phyloP scores from a whole-genome alignment of 2,797 vertebrate species.

The Adelosebastes latens region DNA sequence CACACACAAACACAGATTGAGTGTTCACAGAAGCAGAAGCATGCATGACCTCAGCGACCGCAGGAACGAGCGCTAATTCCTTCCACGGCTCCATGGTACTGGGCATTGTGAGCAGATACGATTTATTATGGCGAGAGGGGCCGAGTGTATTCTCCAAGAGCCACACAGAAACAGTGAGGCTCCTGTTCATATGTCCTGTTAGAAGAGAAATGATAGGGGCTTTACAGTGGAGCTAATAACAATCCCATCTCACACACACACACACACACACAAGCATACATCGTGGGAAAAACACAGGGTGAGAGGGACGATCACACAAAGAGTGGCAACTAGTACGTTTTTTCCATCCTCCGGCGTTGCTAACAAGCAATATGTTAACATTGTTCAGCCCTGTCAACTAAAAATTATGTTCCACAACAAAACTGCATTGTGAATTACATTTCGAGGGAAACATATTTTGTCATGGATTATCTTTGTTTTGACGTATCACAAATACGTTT shows the following conservation, averaged over 20 bases:
- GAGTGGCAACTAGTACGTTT: neutral
- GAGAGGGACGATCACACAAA: neutral
- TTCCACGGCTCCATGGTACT: slow-evolving; percentile 69
- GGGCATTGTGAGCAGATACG: slow-evolving; percentile 46
- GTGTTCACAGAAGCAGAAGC: neutral
- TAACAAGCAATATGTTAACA: neutral
- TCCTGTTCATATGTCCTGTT: slow-evolving; percentile 44
- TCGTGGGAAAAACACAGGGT: slow-evolving; percentile 43
- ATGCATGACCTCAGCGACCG: slow-evolving; percentile 1
- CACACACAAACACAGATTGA: neutral
- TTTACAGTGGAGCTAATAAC: slow-evolving; percentile 26
- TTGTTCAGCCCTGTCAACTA: too few relatives aligned
- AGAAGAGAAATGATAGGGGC: slow-evolving; percentile 29
- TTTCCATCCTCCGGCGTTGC: neutral
- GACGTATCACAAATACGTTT: too few relatives aligned
- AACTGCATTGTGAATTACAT: too few relatives aligned
- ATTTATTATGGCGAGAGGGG: slow-evolving; percentile 60
- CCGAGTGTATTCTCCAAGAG: slow-evolving; percentile 28
- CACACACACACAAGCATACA: neutral
- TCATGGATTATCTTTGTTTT: too few relatives aligned
- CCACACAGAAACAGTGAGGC: slow-evolving; percentile 47
- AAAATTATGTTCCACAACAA: rapidly evolving
- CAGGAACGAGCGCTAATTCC: slow-evolving; percentile 49
- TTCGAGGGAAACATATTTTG: too few relatives aligned
- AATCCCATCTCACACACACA: neutral